phyloP scores from a whole-genome alignment of 1,140 invertebrate species.

The Propsilocerus akamusi region DNA sequence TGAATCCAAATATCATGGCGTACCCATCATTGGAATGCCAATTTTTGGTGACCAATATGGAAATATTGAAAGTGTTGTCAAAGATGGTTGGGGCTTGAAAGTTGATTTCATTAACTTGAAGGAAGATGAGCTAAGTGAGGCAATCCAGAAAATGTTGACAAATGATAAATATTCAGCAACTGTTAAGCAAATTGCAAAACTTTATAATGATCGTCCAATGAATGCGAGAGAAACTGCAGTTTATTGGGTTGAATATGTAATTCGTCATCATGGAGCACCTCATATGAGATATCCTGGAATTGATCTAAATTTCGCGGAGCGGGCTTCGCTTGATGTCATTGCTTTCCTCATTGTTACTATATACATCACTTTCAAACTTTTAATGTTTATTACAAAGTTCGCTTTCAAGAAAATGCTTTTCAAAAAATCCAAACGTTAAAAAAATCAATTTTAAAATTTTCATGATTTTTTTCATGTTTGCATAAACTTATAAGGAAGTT shows the following conservation, averaged over 20 bases:
- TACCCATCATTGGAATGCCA: slow-evolving; percentile 32
- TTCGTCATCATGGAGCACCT: slow-evolving; percentile 28
- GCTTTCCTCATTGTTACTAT: slow-evolving; percentile 17
- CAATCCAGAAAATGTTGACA: not conserved
- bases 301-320: slow-evolving; percentile 24
- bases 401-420: slow-evolving; percentile 5
- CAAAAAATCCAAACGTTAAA: too few relatives aligned
- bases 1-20: slow-evolving; percentile 32
- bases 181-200: slow-evolving; percentile 24
- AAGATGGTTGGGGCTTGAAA: slow-evolving; percentile 18
- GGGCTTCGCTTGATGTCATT: slow-evolving; percentile 32
- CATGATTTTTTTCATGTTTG: too few relatives aligned
- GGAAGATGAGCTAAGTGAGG: not conserved
- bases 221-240: slow-evolving; percentile 32
- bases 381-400: not conserved
- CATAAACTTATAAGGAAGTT: too few relatives aligned
- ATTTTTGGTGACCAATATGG: slow-evolving; percentile 31
- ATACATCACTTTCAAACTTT: slow-evolving; percentile 10
- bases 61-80: slow-evolving; percentile 23
- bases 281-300: slow-evolving; percentile 22
- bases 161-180: slow-evolving; percentile 27
- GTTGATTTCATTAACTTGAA: slow-evolving; percentile 18
- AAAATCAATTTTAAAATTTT: too few relatives aligned
- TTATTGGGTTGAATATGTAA: slow-evolving; percentile 39
- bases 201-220: slow-evolving; percentile 28